phyloP scores from a whole-genome alignment of 1,140 invertebrate genomes.

The Temnothorax longispinosus region DNA sequence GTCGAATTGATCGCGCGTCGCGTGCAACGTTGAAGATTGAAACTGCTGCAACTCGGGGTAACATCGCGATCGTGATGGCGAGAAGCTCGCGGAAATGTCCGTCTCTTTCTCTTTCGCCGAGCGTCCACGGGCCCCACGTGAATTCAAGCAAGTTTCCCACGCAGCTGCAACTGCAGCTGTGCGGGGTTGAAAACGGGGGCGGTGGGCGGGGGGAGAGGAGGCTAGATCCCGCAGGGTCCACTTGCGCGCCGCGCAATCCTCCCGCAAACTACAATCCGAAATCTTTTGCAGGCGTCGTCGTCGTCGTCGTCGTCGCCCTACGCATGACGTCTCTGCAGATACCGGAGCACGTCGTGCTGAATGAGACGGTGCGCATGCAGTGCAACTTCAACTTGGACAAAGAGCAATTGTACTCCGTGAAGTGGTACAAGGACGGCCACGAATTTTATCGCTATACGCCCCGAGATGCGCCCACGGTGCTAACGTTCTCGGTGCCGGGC shows the following conservation, averaged over 20 bases:
- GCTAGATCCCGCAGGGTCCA: constrained; percentile 28
- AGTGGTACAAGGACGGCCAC: constrained; percentile 95
- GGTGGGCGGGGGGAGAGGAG: too few species aligned
- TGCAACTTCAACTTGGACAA: constrained; percentile 93
- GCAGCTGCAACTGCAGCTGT: constrained; percentile 39
- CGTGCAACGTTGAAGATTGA: constrained; percentile 26
- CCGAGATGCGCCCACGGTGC: constrained; percentile 89
- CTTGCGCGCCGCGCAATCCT: constrained; percentile 25
- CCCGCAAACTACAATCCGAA: constrained; percentile 20
- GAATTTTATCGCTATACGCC: constrained; percentile 95
- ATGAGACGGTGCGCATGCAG: constrained; percentile 90
- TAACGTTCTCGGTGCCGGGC: constrained; percentile 91
- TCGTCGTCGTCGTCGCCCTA: constrained; percentile 77
- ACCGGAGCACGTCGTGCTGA: constrained; percentile 89
- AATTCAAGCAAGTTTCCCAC: constrained; percentile 28
- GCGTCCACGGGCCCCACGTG: constrained; percentile 7
- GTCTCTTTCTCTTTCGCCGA: neutral
- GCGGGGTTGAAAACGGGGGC: neutral
- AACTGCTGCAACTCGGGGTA: constrained; percentile 14
- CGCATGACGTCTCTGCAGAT: constrained; percentile 89
- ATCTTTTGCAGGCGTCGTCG: constrained; percentile 78
- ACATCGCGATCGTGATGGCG: constrained; percentile 6
- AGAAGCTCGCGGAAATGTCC: constrained; percentile 7
- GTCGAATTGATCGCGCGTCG: constrained; percentile 16
- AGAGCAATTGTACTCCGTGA: constrained; percentile 93